phyloP scores from a whole-genome alignment of 2,888 invertebrate genomes.

The Ariolimax columbianus region DNA sequence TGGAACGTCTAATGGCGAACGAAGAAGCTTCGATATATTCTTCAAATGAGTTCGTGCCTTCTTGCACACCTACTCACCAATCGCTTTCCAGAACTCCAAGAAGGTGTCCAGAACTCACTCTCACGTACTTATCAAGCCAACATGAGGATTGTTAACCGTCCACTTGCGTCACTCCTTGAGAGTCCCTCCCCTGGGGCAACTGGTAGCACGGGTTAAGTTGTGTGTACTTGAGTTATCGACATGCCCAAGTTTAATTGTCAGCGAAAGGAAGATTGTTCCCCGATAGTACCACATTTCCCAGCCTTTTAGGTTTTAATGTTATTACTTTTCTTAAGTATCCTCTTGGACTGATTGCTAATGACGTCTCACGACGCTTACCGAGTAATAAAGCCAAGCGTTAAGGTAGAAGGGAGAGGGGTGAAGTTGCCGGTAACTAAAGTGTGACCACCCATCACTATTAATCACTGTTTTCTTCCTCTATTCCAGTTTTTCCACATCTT shows the following conservation, averaged over 20 bases:
- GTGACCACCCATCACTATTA: too few relatives aligned
- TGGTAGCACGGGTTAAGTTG: not conserved
- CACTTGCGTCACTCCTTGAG: not conserved
- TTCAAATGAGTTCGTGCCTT: not conserved
- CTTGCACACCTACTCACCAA: not conserved
- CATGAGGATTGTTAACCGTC: not conserved
- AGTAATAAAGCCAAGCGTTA: not conserved
- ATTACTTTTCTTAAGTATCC: not conserved
- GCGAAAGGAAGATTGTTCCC: slow-evolving; percentile 12
- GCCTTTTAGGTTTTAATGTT: not conserved
- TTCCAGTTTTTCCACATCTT: too few relatives aligned
- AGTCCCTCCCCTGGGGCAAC: not conserved
- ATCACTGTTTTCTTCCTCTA: too few relatives aligned
- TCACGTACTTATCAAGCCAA: not conserved
- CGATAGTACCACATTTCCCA: slow-evolving; percentile 20
- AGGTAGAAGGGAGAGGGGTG: too few relatives aligned
- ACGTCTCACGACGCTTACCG: not conserved
- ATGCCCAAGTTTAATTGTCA: slow-evolving; percentile 31
- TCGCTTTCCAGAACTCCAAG: not conserved
- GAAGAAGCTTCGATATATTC: too few relatives aligned
- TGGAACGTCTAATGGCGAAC: too few relatives aligned
- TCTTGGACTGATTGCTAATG: slow-evolving; percentile 26
- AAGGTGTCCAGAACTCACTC: not conserved
- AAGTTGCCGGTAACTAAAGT: too few relatives aligned
- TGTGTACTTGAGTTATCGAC: slow-evolving; percentile 8